phyloP scores from a whole-genome alignment of 2,797 vertebrate species.

The Ficedula albicollis region DNA sequence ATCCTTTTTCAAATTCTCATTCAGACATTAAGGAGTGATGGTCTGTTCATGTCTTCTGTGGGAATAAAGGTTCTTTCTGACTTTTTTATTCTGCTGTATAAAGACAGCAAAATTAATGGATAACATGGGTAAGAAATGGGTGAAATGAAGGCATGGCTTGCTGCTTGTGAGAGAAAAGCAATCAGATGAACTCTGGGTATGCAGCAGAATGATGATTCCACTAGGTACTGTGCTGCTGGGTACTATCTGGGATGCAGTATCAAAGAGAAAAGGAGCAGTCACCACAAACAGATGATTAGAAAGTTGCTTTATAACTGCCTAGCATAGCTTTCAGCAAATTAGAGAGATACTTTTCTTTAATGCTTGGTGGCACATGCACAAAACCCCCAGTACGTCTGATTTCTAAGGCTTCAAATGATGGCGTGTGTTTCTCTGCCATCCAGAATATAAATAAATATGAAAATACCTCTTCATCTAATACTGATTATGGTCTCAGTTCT shows the following conservation, averaged over 20 bases:
- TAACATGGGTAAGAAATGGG: background rate
- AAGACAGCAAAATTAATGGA: background rate
- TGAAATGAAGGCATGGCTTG: background rate
- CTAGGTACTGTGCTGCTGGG: background rate
- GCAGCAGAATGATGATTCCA: background rate
- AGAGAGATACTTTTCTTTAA: constrained; percentile 2
- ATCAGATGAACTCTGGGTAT: background rate
- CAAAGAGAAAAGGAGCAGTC: constrained; percentile 15
- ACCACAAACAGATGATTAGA: background rate
- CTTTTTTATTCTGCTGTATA: background rate
- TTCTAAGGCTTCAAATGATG: constrained; percentile 2
- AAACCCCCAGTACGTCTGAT: background rate
- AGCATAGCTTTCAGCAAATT: constrained; percentile 19
- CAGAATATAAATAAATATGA: constrained; percentile 46
- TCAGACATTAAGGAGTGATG: background rate
- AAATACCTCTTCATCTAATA: constrained; percentile 43
- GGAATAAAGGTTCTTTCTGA: background rate
- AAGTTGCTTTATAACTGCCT: constrained; percentile 14
- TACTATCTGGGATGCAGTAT: background rate
- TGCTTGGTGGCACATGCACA: background rate
- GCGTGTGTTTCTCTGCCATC: constrained; percentile 2
- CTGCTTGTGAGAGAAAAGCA: background rate
- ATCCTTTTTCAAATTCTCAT: background rate
- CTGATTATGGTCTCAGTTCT: constrained; percentile 34
- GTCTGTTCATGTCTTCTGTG: background rate